phyloP scores from a whole-genome alignment of 1,140 invertebrate genomes.

The Dendroctonus valens region DNA sequence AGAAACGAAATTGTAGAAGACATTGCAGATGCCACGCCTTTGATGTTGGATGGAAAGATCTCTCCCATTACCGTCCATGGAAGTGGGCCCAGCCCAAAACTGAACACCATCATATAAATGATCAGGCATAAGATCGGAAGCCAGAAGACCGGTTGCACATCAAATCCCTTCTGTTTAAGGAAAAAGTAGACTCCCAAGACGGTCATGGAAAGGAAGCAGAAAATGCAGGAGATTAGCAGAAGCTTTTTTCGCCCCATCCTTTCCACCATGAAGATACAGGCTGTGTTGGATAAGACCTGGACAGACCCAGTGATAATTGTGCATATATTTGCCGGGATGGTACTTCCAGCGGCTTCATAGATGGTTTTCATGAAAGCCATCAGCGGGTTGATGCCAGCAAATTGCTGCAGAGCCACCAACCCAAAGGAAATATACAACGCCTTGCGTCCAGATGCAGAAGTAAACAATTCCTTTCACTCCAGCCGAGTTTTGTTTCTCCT shows the following conservation, averaged over 20 bases:
- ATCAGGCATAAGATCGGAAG: constrained; percentile 43
- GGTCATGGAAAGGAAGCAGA: constrained; percentile 35
- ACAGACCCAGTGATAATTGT: constrained; percentile 78
- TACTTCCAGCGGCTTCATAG: constrained; percentile 64
- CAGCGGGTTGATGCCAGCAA: constrained; percentile 82
- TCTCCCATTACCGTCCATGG: constrained; percentile 83
- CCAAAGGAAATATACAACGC: constrained; percentile 71
- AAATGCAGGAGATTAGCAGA: constrained; percentile 61
- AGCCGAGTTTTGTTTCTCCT: constrained; percentile 43
- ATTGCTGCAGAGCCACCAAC: constrained; percentile 85
- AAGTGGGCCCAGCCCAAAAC: constrained; percentile 71
- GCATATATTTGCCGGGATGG: constrained; percentile 55
- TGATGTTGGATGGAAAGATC: constrained; percentile 73
- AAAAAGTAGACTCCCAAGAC: constrained; percentile 43
- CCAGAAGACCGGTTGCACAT: constrained; percentile 41
- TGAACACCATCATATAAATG: constrained; percentile 40
- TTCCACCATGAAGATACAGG: constrained; percentile 72
- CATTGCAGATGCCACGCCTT: constrained; percentile 69
- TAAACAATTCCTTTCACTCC: constrained; percentile 31
- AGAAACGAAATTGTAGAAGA: constrained; percentile 74
- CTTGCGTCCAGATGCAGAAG: constrained; percentile 56
- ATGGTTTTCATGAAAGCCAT: constrained; percentile 77
- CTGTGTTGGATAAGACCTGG: constrained; percentile 70
- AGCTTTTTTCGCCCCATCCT: constrained; percentile 70
- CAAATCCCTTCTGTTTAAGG: constrained; percentile 33